Base-by-base conservation (phyloP, 2,113 vertebrate species). In the Ramphastos sulfuratus region DNA sequence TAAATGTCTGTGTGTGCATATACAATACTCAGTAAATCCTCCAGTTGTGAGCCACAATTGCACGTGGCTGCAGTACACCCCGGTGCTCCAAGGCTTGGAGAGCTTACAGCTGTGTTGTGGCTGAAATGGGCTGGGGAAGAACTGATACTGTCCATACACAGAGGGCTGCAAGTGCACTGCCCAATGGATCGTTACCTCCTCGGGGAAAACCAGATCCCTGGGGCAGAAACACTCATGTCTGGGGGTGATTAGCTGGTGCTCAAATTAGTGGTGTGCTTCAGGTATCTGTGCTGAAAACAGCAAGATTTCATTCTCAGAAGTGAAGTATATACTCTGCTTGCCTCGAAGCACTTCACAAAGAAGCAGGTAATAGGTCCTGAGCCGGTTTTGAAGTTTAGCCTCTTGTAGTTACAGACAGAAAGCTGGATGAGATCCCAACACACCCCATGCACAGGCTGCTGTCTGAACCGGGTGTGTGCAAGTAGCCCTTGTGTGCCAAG, bases 371-470 rank as follows among this genome's bases (percentile, higher is more conserved):
- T 27, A 54, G n/a, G 28, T 78, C 60, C 46, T 60, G 44, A 9
- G 4, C 23, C 46, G 23, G 31, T 54, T 69, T 39, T 61, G 39
- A 80, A 82, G 76, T 92, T 87, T 39, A 87, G 64, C 18, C 61
- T 76, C 11, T 67, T 28, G 64, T 13, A 69, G 28, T 44, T 61
- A 60, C 0, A 3, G 63, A 17, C 17, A 56, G 80, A 61, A 81
- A 56, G 37, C 33, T 88, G 88, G 65, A 56, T 3, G 7, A 50
- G 52, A 52, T 44, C 60, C 55, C 1, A 0, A 12, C 0, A 24
- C 1, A 0, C 39, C 72, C 28, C 31, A 2, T 35, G 82, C 4
- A 0, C 0, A 2, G 58, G 54, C 65, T n/a, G 69, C 64, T 17
- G 9, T 30, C 83, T 44, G 46, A 61, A 59, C 15, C 4, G 54